A percentile compares a stretch with the other conserved stretches of the same genome.
These are phyloP conservation scores for Propithecus perrieri DNA, from an alignment of 2,797 vertebrate genomes.

Conservation along the genomic window DNA sequence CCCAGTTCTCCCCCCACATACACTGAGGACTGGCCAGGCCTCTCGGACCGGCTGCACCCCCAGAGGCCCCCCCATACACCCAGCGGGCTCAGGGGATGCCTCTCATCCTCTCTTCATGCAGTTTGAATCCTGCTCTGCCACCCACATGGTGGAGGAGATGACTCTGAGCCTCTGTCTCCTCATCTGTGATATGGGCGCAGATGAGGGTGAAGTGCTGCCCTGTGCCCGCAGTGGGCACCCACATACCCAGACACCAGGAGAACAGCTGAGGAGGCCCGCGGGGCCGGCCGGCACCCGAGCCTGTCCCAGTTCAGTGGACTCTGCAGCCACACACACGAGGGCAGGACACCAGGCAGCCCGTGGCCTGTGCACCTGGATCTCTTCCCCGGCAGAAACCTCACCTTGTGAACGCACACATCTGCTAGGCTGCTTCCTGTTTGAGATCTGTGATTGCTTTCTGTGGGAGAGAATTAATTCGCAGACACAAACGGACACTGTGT, in stretches of 20 bases:
- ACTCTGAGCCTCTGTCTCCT: background rate
- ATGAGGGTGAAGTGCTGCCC: background rate
- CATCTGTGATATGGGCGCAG: background rate
- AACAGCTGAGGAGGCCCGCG: background rate
- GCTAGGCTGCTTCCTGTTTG: background rate
- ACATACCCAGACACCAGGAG: background rate
- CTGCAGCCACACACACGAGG: no score
- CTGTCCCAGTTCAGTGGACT: background rate
- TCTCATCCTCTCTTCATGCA: background rate
- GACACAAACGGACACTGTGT: background rate
- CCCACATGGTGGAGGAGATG: background rate
- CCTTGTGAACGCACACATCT: background rate
- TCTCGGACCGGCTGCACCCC: background rate
- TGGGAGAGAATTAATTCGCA: background rate
- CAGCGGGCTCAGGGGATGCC: background rate
- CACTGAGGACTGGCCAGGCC: accelerated
- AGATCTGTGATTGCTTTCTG: background rate
- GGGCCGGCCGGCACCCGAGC: no score
- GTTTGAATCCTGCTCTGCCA: background rate
- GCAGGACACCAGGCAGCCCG: background rate
- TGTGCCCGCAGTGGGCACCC: background rate
- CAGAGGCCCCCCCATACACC: accelerated
- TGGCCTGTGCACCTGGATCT: accelerated
- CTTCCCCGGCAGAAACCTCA: background rate
- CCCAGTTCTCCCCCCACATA: background rate